Evolutionary conservation across 2,888 invertebrate genomes (phyloP).

Genomic region (Hemistola chrysoprasaria): DNA sequence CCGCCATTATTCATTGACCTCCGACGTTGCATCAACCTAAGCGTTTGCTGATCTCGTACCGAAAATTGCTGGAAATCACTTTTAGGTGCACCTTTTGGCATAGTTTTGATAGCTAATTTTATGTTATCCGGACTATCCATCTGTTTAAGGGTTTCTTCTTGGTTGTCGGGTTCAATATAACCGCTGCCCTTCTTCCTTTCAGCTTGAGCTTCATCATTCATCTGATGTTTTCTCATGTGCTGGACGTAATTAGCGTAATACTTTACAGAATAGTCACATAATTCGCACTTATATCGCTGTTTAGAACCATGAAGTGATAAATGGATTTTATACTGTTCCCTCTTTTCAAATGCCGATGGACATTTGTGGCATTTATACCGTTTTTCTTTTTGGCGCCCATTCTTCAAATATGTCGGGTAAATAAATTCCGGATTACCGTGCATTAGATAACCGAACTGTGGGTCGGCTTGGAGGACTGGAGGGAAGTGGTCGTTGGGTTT

Average conservation of each 20-base stretch:
- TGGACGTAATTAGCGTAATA: conserved; percentile 93
- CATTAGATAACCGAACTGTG: conserved; percentile 86
- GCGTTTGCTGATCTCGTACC: conserved; percentile 84
- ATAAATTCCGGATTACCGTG: conserved; percentile 89
- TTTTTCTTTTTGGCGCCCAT: conserved; percentile 88
- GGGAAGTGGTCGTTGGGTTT: conserved; percentile 80
- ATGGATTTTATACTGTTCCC: conserved; percentile 92
- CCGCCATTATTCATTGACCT: conserved; percentile 65
- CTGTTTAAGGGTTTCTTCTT: conserved; percentile 42
- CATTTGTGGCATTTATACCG: conserved; percentile 92
- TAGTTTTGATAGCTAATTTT: conserved; percentile 73
- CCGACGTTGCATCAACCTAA: conserved; percentile 80
- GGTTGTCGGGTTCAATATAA: conserved; percentile 45
- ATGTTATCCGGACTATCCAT: conserved; percentile 58
- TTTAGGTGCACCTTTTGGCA: conserved; percentile 65
- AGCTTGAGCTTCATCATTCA: conserved; percentile 85
- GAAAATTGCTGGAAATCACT: conserved; percentile 81
- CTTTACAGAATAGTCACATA: conserved; percentile 94
- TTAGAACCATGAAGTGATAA: conserved; percentile 91
- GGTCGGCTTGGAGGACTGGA: conserved; percentile 81
- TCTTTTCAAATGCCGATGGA: conserved; percentile 93
- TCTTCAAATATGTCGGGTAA: conserved; percentile 88
- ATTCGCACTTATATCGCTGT: conserved; percentile 90
- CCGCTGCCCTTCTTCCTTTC: conserved; percentile 72
- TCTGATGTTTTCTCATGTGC: conserved; percentile 90